Evolutionary conservation across 2,113 vertebrate species (phyloP).

Genomic region (Montifringilla adamsi): DNA sequence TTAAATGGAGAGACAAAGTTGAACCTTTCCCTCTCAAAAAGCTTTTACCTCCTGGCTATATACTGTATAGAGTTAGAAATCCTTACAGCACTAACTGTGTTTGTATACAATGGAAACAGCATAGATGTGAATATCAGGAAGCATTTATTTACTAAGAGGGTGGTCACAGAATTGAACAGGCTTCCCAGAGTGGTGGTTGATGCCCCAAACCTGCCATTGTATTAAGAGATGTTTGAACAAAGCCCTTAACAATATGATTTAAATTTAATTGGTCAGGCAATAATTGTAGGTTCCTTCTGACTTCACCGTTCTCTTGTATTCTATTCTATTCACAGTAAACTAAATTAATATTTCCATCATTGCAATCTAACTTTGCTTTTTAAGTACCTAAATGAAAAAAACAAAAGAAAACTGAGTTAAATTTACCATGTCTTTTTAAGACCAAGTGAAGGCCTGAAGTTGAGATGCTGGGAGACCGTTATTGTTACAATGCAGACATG

Average conservation of each 20-base stretch:
- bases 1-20: not conserved
- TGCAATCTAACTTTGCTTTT: not conserved
- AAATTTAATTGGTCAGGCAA: not conserved
- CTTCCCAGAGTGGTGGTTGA: not conserved
- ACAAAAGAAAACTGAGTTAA: accelerated
- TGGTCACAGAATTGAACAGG: not conserved
- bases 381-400: not conserved
- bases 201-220: not conserved
- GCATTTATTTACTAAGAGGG: not conserved
- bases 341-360: not conserved
- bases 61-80: not conserved
- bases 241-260: not conserved
- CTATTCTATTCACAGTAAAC: not conserved
- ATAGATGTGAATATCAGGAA: not conserved
- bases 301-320: not conserved
- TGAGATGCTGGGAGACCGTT: not conserved
- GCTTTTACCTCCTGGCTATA: not conserved
- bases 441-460: not conserved
- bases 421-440: not conserved
- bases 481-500: not conserved
- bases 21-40: not conserved
- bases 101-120: not conserved
- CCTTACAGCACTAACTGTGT: not conserved
- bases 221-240: not conserved
- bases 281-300: not conserved